Percentiles rank a stretch among this genome's conserved stretches.
phyloP scores from a whole-genome alignment of 2,888 invertebrate genomes.

The Dione juno region DNA sequence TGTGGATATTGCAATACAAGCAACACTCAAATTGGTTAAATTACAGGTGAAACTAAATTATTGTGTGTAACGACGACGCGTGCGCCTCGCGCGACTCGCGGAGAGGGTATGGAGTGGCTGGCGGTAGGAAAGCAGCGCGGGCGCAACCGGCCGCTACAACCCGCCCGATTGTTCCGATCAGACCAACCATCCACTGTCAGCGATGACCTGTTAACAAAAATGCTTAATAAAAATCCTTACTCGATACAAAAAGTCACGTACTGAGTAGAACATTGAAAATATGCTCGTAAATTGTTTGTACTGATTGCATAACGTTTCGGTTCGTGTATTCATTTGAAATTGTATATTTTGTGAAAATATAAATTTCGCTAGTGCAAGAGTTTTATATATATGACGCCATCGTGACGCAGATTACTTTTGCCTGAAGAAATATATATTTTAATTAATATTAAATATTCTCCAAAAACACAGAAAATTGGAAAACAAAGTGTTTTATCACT shows the following conservation, averaged over 20 bases:
- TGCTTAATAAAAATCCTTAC: slow-evolving; percentile 12
- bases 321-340: not conserved
- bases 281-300: not conserved
- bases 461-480: not conserved
- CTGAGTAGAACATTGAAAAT: not conserved
- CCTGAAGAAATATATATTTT: too few species aligned
- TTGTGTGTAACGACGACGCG: slow-evolving; percentile 45
- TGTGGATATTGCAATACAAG: slow-evolving; percentile 51
- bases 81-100: slow-evolving; percentile 57
- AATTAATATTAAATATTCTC: too few species aligned
- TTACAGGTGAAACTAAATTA: slow-evolving; percentile 55
- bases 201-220: slow-evolving; percentile 50
- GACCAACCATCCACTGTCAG: slow-evolving; percentile 46
- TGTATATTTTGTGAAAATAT: not conserved
- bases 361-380: too few species aligned
- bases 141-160: slow-evolving; percentile 60
- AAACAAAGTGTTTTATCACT: not conserved
- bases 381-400: too few species aligned
- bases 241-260: slow-evolving; percentile 9
- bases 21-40: slow-evolving; percentile 53
- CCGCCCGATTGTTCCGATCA: slow-evolving; percentile 64
- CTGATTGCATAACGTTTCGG: not conserved
- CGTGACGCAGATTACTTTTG: too few species aligned
- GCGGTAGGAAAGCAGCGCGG: slow-evolving; percentile 47
- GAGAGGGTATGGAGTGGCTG: slow-evolving; percentile 61